Evolutionary conservation across 2,797 vertebrate genomes (phyloP).

Genomic region (Heteromormyrus szaboi): DNA sequence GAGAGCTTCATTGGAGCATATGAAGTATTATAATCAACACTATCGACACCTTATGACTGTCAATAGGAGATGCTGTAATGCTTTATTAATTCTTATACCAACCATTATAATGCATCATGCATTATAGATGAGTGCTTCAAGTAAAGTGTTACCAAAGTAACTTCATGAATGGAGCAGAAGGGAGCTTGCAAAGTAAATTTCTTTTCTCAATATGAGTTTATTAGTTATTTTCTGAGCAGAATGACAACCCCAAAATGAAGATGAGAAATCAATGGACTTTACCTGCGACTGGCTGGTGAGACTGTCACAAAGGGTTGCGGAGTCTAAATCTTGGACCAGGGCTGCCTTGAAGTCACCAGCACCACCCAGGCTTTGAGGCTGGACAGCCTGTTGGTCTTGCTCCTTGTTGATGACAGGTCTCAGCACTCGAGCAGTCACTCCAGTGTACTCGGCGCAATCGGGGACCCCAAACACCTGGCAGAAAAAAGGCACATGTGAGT

Average conservation of each 20-base stretch:
- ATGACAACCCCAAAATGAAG: background rate
- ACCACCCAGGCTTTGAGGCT: slow-evolving; percentile 54
- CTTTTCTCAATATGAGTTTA: background rate
- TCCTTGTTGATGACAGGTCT: slow-evolving; percentile 80
- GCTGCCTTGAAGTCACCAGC: slow-evolving; percentile 57
- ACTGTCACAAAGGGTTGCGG: slow-evolving; percentile 52
- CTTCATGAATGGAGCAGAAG: background rate
- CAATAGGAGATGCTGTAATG: background rate
- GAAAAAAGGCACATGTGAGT: slow-evolving; percentile 43
- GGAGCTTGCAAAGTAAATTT: background rate
- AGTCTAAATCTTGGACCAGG: slow-evolving; percentile 64
- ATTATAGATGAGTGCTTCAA: background rate
- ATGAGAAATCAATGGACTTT: slow-evolving; percentile 29
- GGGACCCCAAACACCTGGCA: slow-evolving; percentile 90
- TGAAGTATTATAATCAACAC: background rate
- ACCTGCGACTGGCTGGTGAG: slow-evolving; percentile 67
- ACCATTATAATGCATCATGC: background rate
- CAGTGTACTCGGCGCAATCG: slow-evolving; percentile 84
- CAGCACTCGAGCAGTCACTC: slow-evolving; percentile 67
- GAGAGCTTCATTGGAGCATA: background rate
- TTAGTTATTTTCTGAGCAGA: background rate
- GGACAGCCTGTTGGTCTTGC: slow-evolving; percentile 59
- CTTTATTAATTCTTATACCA: background rate
- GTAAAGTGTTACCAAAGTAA: background rate
- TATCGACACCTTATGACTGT: background rate